Base-by-base conservation (phyloP, 2,888 invertebrate species). In the Patella caerulea region DNA sequence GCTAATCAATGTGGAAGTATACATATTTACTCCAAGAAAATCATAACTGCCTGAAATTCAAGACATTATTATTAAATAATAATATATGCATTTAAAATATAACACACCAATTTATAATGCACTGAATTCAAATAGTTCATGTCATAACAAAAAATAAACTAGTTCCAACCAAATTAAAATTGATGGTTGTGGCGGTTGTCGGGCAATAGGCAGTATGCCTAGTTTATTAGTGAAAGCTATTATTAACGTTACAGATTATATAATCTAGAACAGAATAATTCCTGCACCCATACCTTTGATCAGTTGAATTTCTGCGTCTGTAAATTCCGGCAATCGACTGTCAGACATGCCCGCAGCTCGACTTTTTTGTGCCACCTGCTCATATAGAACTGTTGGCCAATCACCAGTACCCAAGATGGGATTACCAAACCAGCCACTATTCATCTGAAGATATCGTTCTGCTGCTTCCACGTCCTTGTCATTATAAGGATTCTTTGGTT, bases 11-110 rank as follows among this genome's bases (percentile, higher is more conserved):
- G 78, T 74, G 19, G 86, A 81, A 1, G 95, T 94, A 88, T 96
- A 96, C 78, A 94, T 94, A 88, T 96, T 96, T 29, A 96, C 89
- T 0, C 95, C 95, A 74, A 96, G 93, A 91, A 95, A 95, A 88
- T 96, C 96, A 2, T 93, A 92, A 0, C 95, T 94, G 86, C 93
- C 94, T 91, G 71, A 4, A 77, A 71, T 54, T 11, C 24, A 76
- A 71, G 29, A 7, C 12, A 15, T 9, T 45, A 9, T 45, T 45
- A 9, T 45, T 45, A 45, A 45, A 45, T 45, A 9, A 45, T 45
- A 9, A 45, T 45, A 45, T 45, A 45, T 9, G 45, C 45, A 45
- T 45, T 45, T 45, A 45, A 1, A 1, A 7, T 45, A 0, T 45
- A 34, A 34, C 0, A 34, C 34, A 34, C 34, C 4, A 4, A 3